Percentiles rank a stretch among this genome's conserved stretches.
Conservation (phyloP, 2,797 vertebrate species). For the Myripristis jacobus region DNA sequence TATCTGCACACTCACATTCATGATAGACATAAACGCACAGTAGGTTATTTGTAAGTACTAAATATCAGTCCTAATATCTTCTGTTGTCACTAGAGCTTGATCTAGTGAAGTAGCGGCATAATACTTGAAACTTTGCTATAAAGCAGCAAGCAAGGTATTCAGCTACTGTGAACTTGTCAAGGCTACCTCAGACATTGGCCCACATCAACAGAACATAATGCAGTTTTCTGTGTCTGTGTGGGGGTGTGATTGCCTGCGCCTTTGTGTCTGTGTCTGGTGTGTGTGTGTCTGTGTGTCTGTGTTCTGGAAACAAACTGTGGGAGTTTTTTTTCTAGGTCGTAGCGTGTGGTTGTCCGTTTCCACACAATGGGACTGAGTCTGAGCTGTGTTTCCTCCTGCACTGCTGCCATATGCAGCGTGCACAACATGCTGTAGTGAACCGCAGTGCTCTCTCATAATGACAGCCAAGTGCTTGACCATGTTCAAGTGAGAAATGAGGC, state of each 20-base stretch:
- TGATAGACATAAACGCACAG: slow-evolving; percentile 4
- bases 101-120: slow-evolving; percentile 11
- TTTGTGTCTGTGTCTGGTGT: slow-evolving; percentile 15
- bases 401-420: slow-evolving; percentile 13
- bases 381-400: slow-evolving; percentile 60
- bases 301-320: slow-evolving; percentile 48
- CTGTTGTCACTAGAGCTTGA: neutral
- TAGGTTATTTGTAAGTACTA: neutral
- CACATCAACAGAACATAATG: neutral
- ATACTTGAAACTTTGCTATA: slow-evolving; percentile 15
- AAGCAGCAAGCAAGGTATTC: slow-evolving; percentile 5
- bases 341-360: slow-evolving; percentile 65
- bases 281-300: neutral
- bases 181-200: slow-evolving; percentile 15
- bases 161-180: slow-evolving; percentile 18
- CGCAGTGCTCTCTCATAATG: neutral
- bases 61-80: slow-evolving; percentile 20
- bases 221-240: slow-evolving; percentile 24
- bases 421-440: neutral
- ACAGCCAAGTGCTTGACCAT: neutral
- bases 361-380: slow-evolving; percentile 43
- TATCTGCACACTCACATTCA: slow-evolving; percentile 1
- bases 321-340: slow-evolving; percentile 66
- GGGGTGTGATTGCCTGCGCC: slow-evolving; percentile 12
- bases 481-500: neutral